Conservation (phyloP, 2,113 vertebrate species). For the Phoxinus phoxinus region DNA sequence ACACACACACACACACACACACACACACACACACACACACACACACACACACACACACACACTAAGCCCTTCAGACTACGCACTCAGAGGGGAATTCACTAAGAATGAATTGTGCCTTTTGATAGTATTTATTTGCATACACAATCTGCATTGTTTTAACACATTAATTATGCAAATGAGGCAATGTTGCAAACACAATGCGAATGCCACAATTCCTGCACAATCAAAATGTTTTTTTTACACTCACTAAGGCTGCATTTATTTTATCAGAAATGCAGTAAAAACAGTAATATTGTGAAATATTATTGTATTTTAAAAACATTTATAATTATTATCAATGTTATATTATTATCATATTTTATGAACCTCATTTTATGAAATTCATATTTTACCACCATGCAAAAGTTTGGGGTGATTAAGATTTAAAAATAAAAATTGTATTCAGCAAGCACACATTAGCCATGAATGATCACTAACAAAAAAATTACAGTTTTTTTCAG, state of each 20-base stretch:
- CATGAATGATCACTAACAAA: too few species aligned
- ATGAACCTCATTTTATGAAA: too few species aligned
- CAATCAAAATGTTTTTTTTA: neutral
- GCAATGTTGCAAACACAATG: neutral
- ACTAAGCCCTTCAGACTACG: neutral
- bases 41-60: neutral
- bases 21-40: neutral
- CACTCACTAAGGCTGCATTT: neutral
- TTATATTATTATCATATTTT: neutral
- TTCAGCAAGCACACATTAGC: too few species aligned
- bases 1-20: neutral
- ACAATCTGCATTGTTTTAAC: neutral
- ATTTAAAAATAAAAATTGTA: too few species aligned
- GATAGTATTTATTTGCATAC: constrained; percentile 12
- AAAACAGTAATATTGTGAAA: neutral
- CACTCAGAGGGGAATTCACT: neutral
- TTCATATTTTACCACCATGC: too few species aligned
- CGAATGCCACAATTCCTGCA: neutral
- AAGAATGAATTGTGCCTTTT: neutral
- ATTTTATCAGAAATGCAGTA: neutral
- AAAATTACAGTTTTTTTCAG: too few species aligned
- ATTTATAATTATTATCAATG: neutral
- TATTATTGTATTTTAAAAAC: neutral
- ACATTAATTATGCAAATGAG: neutral
- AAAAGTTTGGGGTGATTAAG: too few species aligned